Percentiles rank a stretch among this genome's conserved stretches.
Conservation (phyloP, 2,888 invertebrate genomes). For the Oxyteleia sp. region DNA sequence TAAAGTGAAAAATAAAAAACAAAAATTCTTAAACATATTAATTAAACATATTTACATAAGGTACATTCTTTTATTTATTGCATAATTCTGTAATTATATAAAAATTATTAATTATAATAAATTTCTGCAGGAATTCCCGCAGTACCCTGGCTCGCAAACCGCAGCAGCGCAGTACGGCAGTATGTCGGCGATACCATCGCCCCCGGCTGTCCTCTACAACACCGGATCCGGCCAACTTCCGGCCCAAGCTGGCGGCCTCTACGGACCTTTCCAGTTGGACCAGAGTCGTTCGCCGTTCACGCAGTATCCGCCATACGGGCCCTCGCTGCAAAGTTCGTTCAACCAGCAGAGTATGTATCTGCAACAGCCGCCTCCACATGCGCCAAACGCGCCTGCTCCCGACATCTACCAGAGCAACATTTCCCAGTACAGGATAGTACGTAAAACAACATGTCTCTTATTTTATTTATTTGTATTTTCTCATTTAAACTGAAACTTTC, state of each 20-base stretch:
- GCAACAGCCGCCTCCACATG: constrained; percentile 89
- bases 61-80: no score
- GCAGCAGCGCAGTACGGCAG: constrained; percentile 91
- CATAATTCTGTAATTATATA: no score
- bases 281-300: constrained; percentile 94
- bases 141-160: constrained; percentile 85
- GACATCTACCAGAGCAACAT: constrained; percentile 91
- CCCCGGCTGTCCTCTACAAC: constrained; percentile 94
- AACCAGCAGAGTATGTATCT: constrained; percentile 88
- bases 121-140: constrained; percentile 84
- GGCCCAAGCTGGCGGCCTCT: constrained; percentile 92
- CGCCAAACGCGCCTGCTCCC: constrained; percentile 89
- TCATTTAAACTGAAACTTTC: no score
- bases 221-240: constrained; percentile 91
- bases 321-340: constrained; percentile 88
- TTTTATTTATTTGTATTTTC: no score
- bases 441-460: no score
- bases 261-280: constrained; percentile 93
- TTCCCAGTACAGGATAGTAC: constrained; percentile 89
- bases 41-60: no score
- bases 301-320: constrained; percentile 92
- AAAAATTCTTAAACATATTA: no score
- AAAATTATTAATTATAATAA: no score
- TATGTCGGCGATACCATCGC: constrained; percentile 95
- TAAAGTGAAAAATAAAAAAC: no score